Evolutionary conservation across 2,888 invertebrate species (phyloP), one percentile per base, ranked within the genome.

Genomic region (Parnassius mnemosyne): DNA sequence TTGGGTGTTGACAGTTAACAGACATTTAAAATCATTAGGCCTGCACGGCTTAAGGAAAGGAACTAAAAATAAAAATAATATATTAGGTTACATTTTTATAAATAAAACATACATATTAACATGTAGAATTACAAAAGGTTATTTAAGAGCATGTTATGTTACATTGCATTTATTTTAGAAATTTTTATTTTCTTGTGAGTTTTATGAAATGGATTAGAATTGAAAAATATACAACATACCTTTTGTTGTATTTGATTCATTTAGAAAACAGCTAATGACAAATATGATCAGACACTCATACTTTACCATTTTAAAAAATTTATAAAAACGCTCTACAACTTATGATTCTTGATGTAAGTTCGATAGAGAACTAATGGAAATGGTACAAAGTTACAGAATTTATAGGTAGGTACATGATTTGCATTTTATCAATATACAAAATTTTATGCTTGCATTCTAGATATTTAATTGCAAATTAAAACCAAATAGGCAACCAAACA

Each of bases 1-100:
- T 11, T 57, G 61, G 10, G 53, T 25, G 53, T 57, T 57, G 9
- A 46, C 12, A 25, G 61, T 20, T 25, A 58, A n/a, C 11, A 58
- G 10, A 34, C 58, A 58, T 10, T 52, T 46, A 34, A 46, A 10
- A 25, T 58, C 58, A 34, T 51, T 13, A 5, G 25, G 7, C 2
- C 25, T 25, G 42, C 58, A 58, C 10, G 52, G 34, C 9, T 44
- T 52, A 13, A 58, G 13, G 25, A 58, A 58, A n/a, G 58, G 58
- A 7, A 34, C 58, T 58, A 13, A 34, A 53, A 58, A n/a, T 13
- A 13, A 43, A 10, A 3, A 43, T 10, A 43, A 43, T 10, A 10
- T 43, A 9, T 10, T 43, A 43, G 1, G 9, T 10, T 10, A 43
- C 1, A 43, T 1, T 43, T 9, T 43, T 10, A 43, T 10, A 43